phyloP scores from a whole-genome alignment of 2,797 vertebrate genomes.

The Eutrigla gurnardus region DNA sequence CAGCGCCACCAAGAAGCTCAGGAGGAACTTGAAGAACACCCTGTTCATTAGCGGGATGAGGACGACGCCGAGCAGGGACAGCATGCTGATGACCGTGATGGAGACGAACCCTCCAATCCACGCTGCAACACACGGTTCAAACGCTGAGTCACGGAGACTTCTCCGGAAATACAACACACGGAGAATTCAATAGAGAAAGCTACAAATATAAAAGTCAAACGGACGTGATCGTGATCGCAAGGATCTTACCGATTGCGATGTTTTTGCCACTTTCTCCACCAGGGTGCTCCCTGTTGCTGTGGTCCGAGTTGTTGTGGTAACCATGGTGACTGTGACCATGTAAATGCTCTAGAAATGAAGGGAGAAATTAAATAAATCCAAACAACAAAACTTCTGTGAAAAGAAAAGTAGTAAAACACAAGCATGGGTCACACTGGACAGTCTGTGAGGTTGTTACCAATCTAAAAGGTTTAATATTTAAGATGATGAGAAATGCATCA shows the following conservation, averaged over 20 bases:
- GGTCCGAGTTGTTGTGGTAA: constrained; percentile 46
- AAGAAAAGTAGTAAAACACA: too few species aligned
- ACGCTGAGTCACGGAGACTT: not conserved
- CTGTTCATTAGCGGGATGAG: constrained; percentile 95
- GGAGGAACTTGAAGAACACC: constrained; percentile 96
- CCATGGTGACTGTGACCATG: constrained; percentile 63
- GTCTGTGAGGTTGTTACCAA: too few species aligned
- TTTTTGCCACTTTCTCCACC: constrained; percentile 42
- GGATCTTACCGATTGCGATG: constrained; percentile 59
- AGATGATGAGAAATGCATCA: too few species aligned
- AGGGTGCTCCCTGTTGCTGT: constrained; percentile 18
- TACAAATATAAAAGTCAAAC: too few species aligned
- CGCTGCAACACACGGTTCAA: constrained; percentile 80
- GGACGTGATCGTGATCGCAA: too few species aligned
- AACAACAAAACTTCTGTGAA: not conserved
- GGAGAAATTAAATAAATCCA: not conserved
- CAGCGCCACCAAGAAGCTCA: constrained; percentile 97
- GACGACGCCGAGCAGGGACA: constrained; percentile 92
- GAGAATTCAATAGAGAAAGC: too few species aligned
- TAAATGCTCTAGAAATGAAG: constrained; percentile 37
- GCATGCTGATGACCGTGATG: constrained; percentile 95
- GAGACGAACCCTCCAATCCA: constrained; percentile 96
- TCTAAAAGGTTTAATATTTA: too few species aligned
- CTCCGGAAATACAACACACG: not conserved
- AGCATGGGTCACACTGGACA: not conserved